Evolutionary conservation across 2,888 invertebrate genomes (phyloP), one percentile per base, ranked within the genome.

Genomic region (Pocota personata): DNA sequence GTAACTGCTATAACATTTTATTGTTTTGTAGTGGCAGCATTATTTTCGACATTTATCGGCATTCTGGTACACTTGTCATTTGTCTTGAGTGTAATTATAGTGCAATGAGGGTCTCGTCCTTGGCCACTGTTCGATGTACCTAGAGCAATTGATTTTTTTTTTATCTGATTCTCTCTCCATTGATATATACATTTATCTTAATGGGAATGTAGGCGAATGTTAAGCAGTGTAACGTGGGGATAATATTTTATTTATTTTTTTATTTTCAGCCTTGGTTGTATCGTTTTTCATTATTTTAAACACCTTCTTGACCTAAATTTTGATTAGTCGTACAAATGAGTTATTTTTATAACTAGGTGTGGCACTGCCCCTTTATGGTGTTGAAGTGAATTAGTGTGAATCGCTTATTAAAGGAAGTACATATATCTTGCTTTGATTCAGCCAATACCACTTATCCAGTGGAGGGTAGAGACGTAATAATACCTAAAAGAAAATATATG

Each of bases 1-100:
- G 21, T 21, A 16, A 16, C n/a, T 24, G 30, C 46, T 35, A 67
- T 37, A 21, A 46, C 16, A 46, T 40, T 62, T 40, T 62, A 43
- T 60, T 60, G 60, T 60, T 60, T 67, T 50, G 35, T 37, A 52
- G 14, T 52, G 67, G 46, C 35, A 35, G 16, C 27, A 64, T 64
- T 64, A 64, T 48, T 32, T 64, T 64, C 21, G 48, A 32, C 48
- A 66, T 35, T 50, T 66, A 48, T 62, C 62, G 62, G 30, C 43
- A 43, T 40, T 27, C 62, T 14, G 46, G 16, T 16, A 30, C 46
- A 62, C 30, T 67, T 67, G 50, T 37, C 50, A 52, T 52, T 67
- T 52, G 52, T 52, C 21, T 35, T 67, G 37, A 52, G 21, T 52
- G 52, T 21, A 52, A 67, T 67, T 67, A 52, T 14, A 37, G 52